These are phyloP conservation scores for Drosophila austrosaltans DNA, from an alignment of 2,888 invertebrate species.

Conservation along the genomic window DNA sequence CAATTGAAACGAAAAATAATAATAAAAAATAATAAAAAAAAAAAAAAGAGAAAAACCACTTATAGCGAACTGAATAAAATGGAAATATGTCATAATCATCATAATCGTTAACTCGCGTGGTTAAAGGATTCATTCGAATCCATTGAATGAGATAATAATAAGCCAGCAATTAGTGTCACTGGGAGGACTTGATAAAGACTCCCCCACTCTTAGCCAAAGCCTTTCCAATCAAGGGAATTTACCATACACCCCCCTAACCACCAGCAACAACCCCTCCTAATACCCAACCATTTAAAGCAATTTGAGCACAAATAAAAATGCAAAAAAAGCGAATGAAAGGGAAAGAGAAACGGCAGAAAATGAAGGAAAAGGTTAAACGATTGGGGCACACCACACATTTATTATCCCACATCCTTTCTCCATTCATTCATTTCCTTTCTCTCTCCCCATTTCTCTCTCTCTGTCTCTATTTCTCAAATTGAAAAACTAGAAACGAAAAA, in stretches of 20 bases:
- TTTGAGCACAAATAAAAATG: slow-evolving; percentile 33
- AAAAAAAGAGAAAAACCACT: slow-evolving; percentile 27
- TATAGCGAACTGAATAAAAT: slow-evolving; percentile 1
- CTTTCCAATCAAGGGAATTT: slow-evolving; percentile 16
- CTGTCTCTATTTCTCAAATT: slow-evolving; percentile 52
- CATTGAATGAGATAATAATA: slow-evolving; percentile 56
- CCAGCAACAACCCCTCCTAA: too few relatives aligned
- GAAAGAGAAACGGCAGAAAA: too few relatives aligned
- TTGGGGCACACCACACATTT: slow-evolving; percentile 29
- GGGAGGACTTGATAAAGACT: slow-evolving; percentile 53
- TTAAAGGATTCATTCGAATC: slow-evolving; percentile 8
- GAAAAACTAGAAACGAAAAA: slow-evolving; percentile 39
- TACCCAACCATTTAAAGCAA: slow-evolving; percentile 43
- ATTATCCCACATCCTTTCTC: slow-evolving; percentile 44
- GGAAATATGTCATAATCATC: slow-evolving; percentile 40
- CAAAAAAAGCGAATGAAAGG: neutral
- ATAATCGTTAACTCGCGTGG: slow-evolving; percentile 71
- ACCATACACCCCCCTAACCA: too few relatives aligned
- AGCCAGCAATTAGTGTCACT: slow-evolving; percentile 72
- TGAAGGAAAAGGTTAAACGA: slow-evolving; percentile 45
- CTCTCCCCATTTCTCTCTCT: slow-evolving; percentile 1
- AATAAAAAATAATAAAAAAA: slow-evolving; percentile 3
- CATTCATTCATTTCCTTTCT: slow-evolving; percentile 13
- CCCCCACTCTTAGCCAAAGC: slow-evolving; percentile 21
- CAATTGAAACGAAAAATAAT: slow-evolving; percentile 5